Base-by-base conservation (phyloP, 2,113 vertebrate species). In the Silurus meridionalis region DNA sequence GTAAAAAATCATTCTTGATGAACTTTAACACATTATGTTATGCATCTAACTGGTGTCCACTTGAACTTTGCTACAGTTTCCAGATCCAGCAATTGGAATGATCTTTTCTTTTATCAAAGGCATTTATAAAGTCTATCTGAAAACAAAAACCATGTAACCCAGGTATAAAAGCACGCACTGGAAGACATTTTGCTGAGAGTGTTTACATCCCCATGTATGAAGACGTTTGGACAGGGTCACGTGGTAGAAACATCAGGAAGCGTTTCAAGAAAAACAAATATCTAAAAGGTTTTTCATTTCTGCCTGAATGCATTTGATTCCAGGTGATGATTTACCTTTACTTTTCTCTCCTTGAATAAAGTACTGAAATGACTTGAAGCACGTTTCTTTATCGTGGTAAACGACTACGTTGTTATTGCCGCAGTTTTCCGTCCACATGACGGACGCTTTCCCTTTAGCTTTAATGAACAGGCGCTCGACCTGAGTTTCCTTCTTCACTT, bases 381-480 rank as follows among this genome's bases (percentile, higher is more conserved):
- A 94, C 52, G 93, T 95, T 46, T 95, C 90, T 69, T 95, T 93
- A 48, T 93, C 86, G 63, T 87, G 69, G 72, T 94, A 95, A 0
- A 80, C 46, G 0, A 82, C 63, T 0, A 90, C 90, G 0, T 10
- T 83, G 79, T 55, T 0, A 5, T 93, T 2, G 0, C 93, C 91
- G 53, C 90, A 0, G 0, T 10, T 83, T 83, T 95, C 93, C 0
- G 79, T 80, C 95, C 94, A 95, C 64, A 52, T 0, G 0, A 95
- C 94, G 0, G 90, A 78, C 0, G 94, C 92, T 81, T 94, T 93
- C 0, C 94, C 94, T 53, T 95, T 95, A 1, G 93, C 93, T 79
- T 94, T 92, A 0, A 95, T 28, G 0, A 17, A 78, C 46, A 95
- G 85, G 0, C 81, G 86, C 0, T 90, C 37, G 0, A 94, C 86